These are phyloP conservation scores for Trichoplusia ni DNA, from an alignment of 1,140 invertebrate species.

Conservation along the genomic window DNA sequence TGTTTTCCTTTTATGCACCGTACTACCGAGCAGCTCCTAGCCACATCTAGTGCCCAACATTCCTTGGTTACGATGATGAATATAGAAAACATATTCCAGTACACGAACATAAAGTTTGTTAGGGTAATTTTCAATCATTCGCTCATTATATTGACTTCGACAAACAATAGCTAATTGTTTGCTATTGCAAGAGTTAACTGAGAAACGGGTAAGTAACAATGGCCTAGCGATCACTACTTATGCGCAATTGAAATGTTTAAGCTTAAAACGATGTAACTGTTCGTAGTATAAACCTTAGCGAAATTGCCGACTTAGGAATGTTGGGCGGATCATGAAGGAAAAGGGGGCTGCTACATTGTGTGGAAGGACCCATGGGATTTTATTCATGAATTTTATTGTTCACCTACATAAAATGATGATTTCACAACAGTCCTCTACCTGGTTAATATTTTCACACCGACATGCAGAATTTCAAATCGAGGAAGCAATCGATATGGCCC, in stretches of 20 bases:
- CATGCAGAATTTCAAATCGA: too few species aligned
- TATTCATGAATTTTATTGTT: too few species aligned
- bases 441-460: too few species aligned
- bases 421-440: too few species aligned
- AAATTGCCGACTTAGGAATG: background rate
- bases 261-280: slow-evolving; percentile 12
- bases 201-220: slow-evolving; percentile 28
- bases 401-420: too few species aligned
- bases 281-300: background rate
- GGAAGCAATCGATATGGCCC: too few species aligned
- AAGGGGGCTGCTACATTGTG: background rate
- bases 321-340: background rate
- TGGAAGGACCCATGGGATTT: too few species aligned
- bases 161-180: slow-evolving; percentile 28
- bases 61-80: background rate
- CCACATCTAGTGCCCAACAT: background rate
- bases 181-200: slow-evolving; percentile 18
- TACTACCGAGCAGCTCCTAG: background rate
- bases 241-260: slow-evolving; percentile 20
- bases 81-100: slow-evolving; percentile 9
- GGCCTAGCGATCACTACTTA: slow-evolving; percentile 20
- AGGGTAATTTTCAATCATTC: slow-evolving; percentile 17
- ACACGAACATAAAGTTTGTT: slow-evolving; percentile 19
- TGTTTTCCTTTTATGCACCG: too few species aligned
- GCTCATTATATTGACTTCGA: slow-evolving; percentile 23